phyloP scores from a whole-genome alignment of 2,113 vertebrate genomes.

The Manacus vitellinus region DNA sequence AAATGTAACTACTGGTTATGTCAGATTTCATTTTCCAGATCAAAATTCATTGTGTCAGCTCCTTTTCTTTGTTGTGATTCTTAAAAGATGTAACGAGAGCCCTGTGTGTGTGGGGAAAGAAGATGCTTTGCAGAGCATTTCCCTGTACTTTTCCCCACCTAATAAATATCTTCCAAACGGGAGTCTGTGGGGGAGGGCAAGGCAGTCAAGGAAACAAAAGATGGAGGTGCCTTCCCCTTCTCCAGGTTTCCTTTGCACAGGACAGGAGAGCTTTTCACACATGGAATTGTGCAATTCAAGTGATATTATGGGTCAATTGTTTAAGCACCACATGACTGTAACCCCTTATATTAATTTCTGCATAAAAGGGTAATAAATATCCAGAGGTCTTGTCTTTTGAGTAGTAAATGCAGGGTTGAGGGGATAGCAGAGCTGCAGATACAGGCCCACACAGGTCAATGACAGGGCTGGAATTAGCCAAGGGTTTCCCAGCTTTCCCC shows the following conservation, averaged over 20 bases:
- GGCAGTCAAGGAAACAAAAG: neutral
- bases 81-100: neutral
- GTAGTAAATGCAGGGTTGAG: neutral
- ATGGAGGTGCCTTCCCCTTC: neutral
- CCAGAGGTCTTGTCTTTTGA: neutral
- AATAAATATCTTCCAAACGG: neutral
- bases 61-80: conserved; percentile 40
- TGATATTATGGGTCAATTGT: neutral
- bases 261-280: neutral
- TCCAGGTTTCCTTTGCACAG: neutral
- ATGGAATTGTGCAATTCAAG: neutral
- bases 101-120: neutral
- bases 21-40: conserved; percentile 66
- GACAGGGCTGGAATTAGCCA: neutral
- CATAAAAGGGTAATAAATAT: neutral
- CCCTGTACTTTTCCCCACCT: neutral
- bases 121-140: neutral
- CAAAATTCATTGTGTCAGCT: conserved; percentile 60
- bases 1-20: conserved; percentile 70
- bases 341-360: neutral
- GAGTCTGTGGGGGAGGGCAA: neutral
- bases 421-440: neutral
- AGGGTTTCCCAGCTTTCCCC: neutral
- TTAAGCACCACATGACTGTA: neutral
- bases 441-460: neutral